Percentiles rank a stretch among this genome's conserved stretches.
Evolutionary conservation across 2,797 vertebrate genomes (phyloP).

Genomic region (Enteromius unitaeniatus): DNA sequence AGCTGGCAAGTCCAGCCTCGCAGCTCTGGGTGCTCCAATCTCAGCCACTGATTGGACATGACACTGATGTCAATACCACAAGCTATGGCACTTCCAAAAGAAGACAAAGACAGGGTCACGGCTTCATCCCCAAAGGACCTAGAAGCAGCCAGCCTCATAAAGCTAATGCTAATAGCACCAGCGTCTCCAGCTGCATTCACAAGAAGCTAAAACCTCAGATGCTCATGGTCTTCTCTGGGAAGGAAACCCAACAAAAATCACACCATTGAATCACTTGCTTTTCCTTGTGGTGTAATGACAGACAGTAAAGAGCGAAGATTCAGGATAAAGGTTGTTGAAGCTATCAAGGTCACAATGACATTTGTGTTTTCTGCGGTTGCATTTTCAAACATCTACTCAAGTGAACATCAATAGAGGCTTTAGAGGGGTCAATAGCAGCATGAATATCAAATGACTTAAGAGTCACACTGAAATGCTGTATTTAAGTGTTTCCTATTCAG

Average conservation of each 20-base stretch:
- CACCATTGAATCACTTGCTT: background rate
- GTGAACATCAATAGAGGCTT: constrained; percentile 39
- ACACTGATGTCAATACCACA: constrained; percentile 52
- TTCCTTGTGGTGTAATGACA: background rate
- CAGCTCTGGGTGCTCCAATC: constrained; percentile 35
- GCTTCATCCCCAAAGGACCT: constrained; percentile 46
- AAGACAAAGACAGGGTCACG: constrained; percentile 23
- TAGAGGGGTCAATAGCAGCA: constrained; percentile 20
- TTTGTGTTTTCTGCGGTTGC: background rate
- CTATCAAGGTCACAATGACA: background rate
- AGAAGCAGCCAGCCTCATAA: constrained; percentile 9
- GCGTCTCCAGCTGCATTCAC: constrained; percentile 7
- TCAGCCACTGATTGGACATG: constrained; percentile 49
- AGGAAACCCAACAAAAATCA: constrained; percentile 20
- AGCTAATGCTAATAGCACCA: constrained; percentile 47
- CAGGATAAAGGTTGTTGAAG: constrained; percentile 18
- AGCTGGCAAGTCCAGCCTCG: constrained; percentile 55
- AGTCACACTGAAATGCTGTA: background rate
- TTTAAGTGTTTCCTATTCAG: background rate
- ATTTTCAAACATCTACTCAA: constrained; percentile 7
- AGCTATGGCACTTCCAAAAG: constrained; percentile 52
- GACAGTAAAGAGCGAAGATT: background rate
- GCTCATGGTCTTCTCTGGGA: constrained; percentile 36
- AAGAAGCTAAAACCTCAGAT: constrained; percentile 5
- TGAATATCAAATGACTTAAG: constrained; percentile 24